Evolutionary conservation across 2,113 vertebrate species (phyloP), one percentile per base, ranked within the genome.

Genomic region (Pionites leucogaster): DNA sequence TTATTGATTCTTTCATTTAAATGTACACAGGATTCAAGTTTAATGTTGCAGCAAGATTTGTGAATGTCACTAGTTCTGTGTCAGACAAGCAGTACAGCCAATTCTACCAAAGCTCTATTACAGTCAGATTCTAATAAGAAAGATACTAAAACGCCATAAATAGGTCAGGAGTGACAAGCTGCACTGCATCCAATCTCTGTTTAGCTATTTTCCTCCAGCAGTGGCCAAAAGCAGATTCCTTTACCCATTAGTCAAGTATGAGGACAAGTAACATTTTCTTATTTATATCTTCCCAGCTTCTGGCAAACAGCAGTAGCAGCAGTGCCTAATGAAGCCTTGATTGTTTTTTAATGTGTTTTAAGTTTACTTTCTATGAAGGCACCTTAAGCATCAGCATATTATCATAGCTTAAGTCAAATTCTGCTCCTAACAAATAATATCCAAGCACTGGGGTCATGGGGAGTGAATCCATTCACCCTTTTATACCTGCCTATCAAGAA

Each of bases 191-290:
- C 1, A 39, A 39, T 17, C 37, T 65, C 72, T 86, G 7, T 31
- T 86, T 5, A 70, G 72, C 86, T 86, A 5, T 75, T 80, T 67
- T 50, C 17, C 69, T 91, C 69, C 94, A 27, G 42, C 80, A 44
- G 71, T 2, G 28, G 85, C 86, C 94, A 90, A 83, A 72, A 92
- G 92, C 83, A 91, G 69, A 92, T 92, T 91, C 92, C 74, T 86
- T 52, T 35, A 50, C 13, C 72, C 80, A 79, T 92, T 68, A 92
- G 72, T 81, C 76, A 94, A 93, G 49, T 0, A 42, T 18, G 46
- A 94, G 76, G 76, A 93, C 88, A 90, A 92, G 86, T 10, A 86
- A 90, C 90, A 93, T 90, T 82, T 82, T 91, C 95, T 94, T 95
- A 94, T 90, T 95, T 93, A 50, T 86, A 92, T 87, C 71, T 74